Conservation (phyloP, 2,113 vertebrate genomes). For the Chloropsis cyanopogon region DNA sequence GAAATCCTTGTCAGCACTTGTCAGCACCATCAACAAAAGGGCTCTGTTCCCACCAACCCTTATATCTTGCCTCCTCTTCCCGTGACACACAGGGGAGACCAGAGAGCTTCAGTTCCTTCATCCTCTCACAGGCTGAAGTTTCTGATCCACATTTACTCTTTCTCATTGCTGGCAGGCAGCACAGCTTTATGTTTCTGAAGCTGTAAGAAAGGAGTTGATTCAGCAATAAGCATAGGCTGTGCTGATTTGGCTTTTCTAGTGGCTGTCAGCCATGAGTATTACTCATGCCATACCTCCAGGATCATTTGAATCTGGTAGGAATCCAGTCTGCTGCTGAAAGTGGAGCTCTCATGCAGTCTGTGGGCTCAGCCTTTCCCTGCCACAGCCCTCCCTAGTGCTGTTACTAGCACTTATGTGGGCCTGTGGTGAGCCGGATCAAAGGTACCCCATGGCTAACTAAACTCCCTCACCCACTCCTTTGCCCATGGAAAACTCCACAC, state of each 20-base stretch:
- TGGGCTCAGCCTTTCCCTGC: not conserved
- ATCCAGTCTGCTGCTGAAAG: constrained; percentile 17
- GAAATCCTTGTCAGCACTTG: not conserved
- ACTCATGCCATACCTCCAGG: not conserved
- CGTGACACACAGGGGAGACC: not conserved
- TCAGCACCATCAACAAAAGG: not conserved
- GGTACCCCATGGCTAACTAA: not conserved
- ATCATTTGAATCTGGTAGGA: not conserved
- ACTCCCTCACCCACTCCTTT: not conserved
- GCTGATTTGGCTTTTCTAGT: not conserved
- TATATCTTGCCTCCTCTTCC: not conserved
- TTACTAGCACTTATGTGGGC: not conserved
- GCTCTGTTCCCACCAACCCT: not conserved
- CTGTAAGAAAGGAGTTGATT: not conserved
- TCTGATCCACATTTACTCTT: not conserved
- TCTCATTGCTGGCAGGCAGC: not conserved
- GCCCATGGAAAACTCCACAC: not conserved
- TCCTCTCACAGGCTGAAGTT: not conserved
- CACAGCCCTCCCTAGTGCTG: not conserved
- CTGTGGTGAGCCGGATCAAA: constrained; percentile 18
- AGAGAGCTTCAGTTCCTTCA: not conserved
- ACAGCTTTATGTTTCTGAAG: not conserved
- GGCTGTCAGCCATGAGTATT: not conserved
- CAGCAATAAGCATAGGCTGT: not conserved
- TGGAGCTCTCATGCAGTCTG: not conserved